Evolutionary conservation across 2,797 vertebrate genomes (phyloP).

Genomic region (Heterohyrax brucei): DNA sequence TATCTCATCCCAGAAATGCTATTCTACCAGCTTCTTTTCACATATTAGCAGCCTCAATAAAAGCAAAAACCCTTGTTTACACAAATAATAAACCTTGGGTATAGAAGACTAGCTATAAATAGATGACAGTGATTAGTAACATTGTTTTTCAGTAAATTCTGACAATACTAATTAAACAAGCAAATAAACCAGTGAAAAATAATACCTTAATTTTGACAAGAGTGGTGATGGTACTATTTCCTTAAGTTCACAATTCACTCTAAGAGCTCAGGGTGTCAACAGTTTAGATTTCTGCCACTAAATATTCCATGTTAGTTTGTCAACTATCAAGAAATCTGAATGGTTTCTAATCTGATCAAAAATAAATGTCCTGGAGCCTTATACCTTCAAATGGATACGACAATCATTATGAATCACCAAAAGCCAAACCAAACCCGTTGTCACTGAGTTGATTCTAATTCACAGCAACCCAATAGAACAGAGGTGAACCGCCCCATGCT

Average conservation of each 20-base stretch:
- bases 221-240: not conserved
- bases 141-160: not conserved
- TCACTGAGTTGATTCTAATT: too few species aligned
- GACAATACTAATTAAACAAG: conserved; percentile 29
- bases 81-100: not conserved
- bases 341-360: not conserved
- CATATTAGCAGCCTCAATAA: not conserved
- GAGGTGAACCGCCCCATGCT: too few species aligned
- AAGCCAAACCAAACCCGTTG: too few species aligned
- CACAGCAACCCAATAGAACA: too few species aligned
- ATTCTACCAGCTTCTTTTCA: not conserved
- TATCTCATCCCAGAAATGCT: not conserved
- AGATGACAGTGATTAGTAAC: not conserved
- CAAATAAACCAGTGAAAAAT: conserved; percentile 6
- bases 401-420: not conserved
- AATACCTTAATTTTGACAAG: not conserved
- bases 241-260: not conserved
- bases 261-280: not conserved
- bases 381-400: conserved; percentile 29
- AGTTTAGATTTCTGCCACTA: not conserved
- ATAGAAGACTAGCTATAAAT: not conserved
- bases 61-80: not conserved
- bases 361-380: not conserved
- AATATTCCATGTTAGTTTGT: not conserved
- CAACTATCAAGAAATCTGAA: not conserved